Base-by-base conservation (phyloP, 37 sponge, comb jelly and placozoan genomes). In the Geodia barretti region DNA sequence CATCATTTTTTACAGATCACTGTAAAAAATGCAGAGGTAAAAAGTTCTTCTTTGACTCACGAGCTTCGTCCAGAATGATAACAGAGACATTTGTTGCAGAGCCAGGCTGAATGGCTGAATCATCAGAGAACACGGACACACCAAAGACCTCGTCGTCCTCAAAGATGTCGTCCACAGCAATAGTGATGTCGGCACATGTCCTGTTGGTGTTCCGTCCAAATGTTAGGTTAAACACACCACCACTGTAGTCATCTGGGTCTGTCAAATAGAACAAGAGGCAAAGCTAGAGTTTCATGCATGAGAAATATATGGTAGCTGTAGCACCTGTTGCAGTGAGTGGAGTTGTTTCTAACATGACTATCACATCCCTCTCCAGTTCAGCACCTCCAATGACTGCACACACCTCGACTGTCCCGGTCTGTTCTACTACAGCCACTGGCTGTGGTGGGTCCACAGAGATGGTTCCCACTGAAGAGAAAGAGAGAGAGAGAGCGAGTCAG, bases 221-320 rank as follows among this genome's bases (percentile, higher is more conserved):
- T 21, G 29, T 70, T 35, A 70, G 4, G 39, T 29, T 20, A 8
- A 17, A 20, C 4, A 20, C 29, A 70, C 20, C 39, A 4, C 70
- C 39, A 35, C 38, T 32, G 38, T 70, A 70, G 70, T 70, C 70
- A 70, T 17, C 54, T 47, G 54, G 54, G 14, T 47, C 54, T 47
- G 54, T n/a, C n/a, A n/a, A n/a, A n/a, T n/a, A n/a, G n/a, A n/a
- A n/a, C n/a, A n/a, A n/a, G n/a, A n/a, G n/a, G n/a, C n/a, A n/a
- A n/a, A n/a, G n/a, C n/a, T n/a, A n/a, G n/a, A n/a, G n/a, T n/a
- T n/a, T n/a, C n/a, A n/a, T n/a, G n/a, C n/a, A n/a, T n/a, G n/a
- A n/a, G n/a, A n/a, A n/a, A n/a, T n/a, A n/a, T n/a, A n/a, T n/a
- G n/a, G n/a, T n/a, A n/a, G n/a, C n/a, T n/a, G n/a, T 17, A 47